Evolutionary conservation across 2,888 invertebrate species (phyloP), one percentile per base, ranked within the genome.

Genomic region (Lithophane ornitopus): DNA sequence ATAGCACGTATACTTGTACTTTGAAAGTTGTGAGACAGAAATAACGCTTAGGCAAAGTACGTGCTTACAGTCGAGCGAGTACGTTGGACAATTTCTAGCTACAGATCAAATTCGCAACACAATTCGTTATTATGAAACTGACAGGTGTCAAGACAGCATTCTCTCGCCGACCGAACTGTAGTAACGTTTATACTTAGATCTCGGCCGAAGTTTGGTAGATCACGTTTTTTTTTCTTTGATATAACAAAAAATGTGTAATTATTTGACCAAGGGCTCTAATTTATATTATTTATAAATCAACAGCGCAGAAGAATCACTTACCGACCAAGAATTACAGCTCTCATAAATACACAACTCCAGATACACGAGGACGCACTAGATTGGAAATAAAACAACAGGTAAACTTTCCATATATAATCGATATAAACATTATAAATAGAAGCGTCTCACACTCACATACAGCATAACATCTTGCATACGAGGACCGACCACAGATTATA

Each of bases 371-470:
- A n/a, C 2, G 11, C 3, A 39, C 9, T 34, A 14, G 46, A 28
- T 34, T 67, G 11, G 11, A 83, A 90, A 85, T 86, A 85, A 89
- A 90, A 89, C 82, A 8, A 59, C 16, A 67, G 19, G 71, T 84
- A 90, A 93, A 94, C 93, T 92, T 90, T 93, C 91, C 92, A 93
- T 94, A 92, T 92, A 93, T 92, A 91, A 91, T 91, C 81, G 73
- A 90, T 93, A 92, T 92, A 94, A 94, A 94, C 86, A 88, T 91
- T 91, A 90, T 89, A 94, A 93, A 92, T 90, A 91, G 82, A 94
- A 94, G 94, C 94, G 88, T 91, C 89, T 90, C 90, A 85, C 90
- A 86, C 89, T 90, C 90, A 86, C 90, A 86, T 59, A 72, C 58
- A 79, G 71, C 70, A 63, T 69, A 72, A 67, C 71, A 58, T 76